A percentile compares a stretch with the other conserved stretches of the same genome.
Conservation (phyloP, 37 sponge, comb jelly and placozoan species). For the Agelas oroides region DNA sequence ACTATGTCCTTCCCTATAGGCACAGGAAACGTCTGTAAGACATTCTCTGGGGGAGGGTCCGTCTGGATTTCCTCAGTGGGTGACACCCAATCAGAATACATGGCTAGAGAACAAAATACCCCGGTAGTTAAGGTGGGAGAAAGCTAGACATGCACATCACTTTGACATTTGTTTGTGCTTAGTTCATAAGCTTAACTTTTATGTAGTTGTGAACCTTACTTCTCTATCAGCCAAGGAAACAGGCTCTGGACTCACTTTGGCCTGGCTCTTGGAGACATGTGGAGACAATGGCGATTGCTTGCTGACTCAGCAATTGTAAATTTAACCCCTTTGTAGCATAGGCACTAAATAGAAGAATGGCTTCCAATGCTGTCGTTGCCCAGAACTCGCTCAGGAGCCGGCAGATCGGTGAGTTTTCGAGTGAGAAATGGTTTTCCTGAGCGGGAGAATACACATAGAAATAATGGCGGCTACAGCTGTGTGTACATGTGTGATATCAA, state of each 20-base stretch:
- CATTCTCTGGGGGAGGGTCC: constrained; percentile 18
- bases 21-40: constrained; percentile 48
- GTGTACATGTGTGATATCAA: too few relatives aligned
- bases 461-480: not conserved
- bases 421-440: not conserved
- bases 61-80: constrained; percentile 32
- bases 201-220: too few relatives aligned
- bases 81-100: constrained; percentile 83
- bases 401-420: constrained; percentile 56
- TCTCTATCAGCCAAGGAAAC: too few relatives aligned
- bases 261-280: too few relatives aligned
- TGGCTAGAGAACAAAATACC: not conserved
- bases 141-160: too few relatives aligned
- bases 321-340: not conserved
- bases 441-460: not conserved
- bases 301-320: not conserved
- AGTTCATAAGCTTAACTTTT: too few relatives aligned
- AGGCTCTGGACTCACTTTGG: too few relatives aligned
- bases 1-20: constrained; percentile 63
- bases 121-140: too few relatives aligned
- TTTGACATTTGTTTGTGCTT: too few relatives aligned
- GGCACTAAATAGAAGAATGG: not conserved
- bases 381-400: constrained; percentile 63
- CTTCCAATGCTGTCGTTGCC: too few relatives aligned
- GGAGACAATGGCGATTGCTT: not conserved